Evolutionary conservation across 2,888 invertebrate genomes (phyloP).

Genomic region (Stenichneumon culpator): DNA sequence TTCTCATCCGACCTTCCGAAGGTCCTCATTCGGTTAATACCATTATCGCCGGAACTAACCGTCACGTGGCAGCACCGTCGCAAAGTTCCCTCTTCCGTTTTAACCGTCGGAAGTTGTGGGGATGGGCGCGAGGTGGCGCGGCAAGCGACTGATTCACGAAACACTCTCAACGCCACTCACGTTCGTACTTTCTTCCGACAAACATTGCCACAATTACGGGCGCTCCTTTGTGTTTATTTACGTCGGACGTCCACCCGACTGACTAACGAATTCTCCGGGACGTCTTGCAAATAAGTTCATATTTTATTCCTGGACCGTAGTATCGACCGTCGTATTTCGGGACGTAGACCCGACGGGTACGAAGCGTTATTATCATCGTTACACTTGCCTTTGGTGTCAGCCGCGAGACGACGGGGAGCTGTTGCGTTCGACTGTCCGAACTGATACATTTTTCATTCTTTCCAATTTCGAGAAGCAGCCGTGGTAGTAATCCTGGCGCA

Average conservation of each 20-base stretch:
- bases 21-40: background rate
- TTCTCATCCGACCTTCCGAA: too few species aligned
- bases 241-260: background rate
- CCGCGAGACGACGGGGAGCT: background rate
- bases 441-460: background rate
- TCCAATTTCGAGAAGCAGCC: too few species aligned
- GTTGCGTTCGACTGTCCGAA: background rate
- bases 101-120: background rate
- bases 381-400: background rate
- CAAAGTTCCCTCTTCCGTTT: background rate
- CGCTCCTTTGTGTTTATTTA: background rate
- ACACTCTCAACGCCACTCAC: background rate
- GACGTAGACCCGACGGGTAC: background rate
- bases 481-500: background rate
- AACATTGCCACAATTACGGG: background rate
- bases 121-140: background rate
- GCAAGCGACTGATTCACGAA: background rate
- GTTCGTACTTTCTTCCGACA: background rate
- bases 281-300: conserved; percentile 23
- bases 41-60: background rate
- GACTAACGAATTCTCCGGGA: conserved; percentile 11
- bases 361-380: conserved; percentile 3
- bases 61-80: background rate
- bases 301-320: conserved; percentile 1
- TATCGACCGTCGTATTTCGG: conserved; percentile 27